Conservation (phyloP, 37 sponge, comb jelly and placozoan species). For the Lycopodina hypogea region DNA sequence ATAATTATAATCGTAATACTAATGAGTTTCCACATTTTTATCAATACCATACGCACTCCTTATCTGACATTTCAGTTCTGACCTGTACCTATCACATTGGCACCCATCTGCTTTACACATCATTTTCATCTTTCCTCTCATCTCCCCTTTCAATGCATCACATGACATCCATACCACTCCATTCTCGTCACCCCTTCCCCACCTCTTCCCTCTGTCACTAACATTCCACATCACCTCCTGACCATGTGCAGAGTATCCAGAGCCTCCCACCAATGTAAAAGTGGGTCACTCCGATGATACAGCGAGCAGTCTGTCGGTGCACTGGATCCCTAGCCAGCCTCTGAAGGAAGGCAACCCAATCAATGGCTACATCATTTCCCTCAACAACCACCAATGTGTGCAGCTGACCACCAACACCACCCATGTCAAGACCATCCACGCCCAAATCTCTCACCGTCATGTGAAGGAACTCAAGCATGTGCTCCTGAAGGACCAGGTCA, state of each 20-base stretch:
- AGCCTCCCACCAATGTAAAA: constrained; percentile 22
- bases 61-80: too few relatives aligned
- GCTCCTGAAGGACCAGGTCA: neutral
- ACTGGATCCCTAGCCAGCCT: constrained; percentile 6
- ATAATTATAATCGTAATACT: too few relatives aligned
- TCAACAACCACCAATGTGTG: constrained; percentile 4
- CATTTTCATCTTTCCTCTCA: neutral
- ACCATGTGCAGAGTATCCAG: constrained; percentile 42
- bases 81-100: neutral
- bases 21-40: too few relatives aligned
- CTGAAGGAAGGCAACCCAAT: constrained; percentile 18
- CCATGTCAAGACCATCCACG: neutral
- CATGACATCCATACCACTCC: too few relatives aligned
- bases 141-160: neutral
- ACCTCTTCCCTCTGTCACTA: neutral
- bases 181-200: neutral
- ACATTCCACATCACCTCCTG: neutral
- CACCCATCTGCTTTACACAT: neutral
- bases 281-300: neutral
- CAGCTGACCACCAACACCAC: constrained; percentile 5
- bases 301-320: constrained; percentile 10
- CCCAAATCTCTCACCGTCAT: neutral
- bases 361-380: constrained; percentile 8
- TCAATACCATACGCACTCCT: too few relatives aligned
- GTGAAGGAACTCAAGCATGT: neutral